These are phyloP conservation scores for Danio tinwini DNA, from an alignment of 2,797 vertebrate genomes.

Conservation along the genomic window DNA sequence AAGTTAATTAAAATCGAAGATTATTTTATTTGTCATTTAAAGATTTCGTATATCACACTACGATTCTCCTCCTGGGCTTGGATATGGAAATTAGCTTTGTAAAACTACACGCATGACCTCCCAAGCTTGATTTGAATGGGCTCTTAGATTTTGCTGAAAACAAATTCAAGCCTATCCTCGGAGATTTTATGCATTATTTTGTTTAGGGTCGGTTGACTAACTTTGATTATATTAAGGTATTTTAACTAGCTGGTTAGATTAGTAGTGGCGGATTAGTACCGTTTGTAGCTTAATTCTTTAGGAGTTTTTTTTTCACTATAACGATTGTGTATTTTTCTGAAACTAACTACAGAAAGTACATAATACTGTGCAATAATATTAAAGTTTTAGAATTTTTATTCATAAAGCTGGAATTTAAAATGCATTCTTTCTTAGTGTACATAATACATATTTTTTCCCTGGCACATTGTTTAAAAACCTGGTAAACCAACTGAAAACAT, in stretches of 20 bases:
- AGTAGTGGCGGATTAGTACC: not conserved
- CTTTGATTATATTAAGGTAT: not conserved
- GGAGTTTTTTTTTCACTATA: too few species aligned
- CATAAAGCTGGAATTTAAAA: too few species aligned
- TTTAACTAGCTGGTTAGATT: slow-evolving; percentile 36
- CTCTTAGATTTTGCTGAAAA: not conserved
- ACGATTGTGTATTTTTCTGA: too few species aligned
- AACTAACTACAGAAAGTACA: too few species aligned
- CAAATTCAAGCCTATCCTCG: not conserved
- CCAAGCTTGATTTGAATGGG: not conserved
- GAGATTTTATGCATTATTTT: not conserved
- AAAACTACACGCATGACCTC: not conserved
- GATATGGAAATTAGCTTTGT: not conserved
- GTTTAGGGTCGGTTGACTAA: not conserved
- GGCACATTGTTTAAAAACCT: too few species aligned
- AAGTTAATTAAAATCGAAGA: not conserved
- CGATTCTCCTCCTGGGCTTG: not conserved
- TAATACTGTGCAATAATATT: too few species aligned
- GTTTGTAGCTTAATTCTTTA: not conserved
- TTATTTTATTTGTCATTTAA: not conserved
- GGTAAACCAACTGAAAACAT: too few species aligned
- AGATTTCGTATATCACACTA: accelerated
- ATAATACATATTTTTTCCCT: too few species aligned
- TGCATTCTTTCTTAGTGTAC: too few species aligned
- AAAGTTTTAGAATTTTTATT: too few species aligned